Evolutionary conservation across 2,888 invertebrate species (phyloP), one percentile per base, ranked within the genome.

Genomic region (Mythimna albipuncta): DNA sequence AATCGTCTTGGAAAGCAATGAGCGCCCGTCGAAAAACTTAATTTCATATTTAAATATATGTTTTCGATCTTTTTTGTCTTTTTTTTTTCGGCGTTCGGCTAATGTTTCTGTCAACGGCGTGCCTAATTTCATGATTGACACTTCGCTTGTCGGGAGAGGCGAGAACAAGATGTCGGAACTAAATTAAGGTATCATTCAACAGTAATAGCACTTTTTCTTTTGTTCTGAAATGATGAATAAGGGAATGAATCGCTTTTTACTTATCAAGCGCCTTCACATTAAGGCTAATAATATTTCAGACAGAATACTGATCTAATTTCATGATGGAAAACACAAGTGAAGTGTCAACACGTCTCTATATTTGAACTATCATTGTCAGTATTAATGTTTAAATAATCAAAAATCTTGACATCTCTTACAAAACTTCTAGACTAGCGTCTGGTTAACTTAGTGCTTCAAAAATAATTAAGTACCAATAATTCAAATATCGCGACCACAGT

Each of bases 31-130:
- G 91, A 93, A 95, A 94, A 94, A 94, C 94, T 95, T 93, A 95
- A 95, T 95, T 94, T 91, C 92, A 90, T 91, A 93, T 95, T 94
- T 94, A 94, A 94, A 95, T 94, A 94, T 93, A 93, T 92, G 91
- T 91, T 93, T 93, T 93, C 87, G 88, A 87, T 75, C 89, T 87
- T 90, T 47, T 90, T 89, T 87, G 87, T 75, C 81, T 81, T 84
- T 84, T 81, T 26, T 86, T 86, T 82, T 85, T 79, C 75, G 83
- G 69, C 79, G 82, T 69, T 82, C 84, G 74, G 84, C 83, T 86
- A 86, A 85, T 85, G 81, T 85, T 81, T 76, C 84, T 86, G 86
- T 84, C 86, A 85, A 79, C 81, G 75, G 85, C 77, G 75, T 86
- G 72, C 69, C 83, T 86, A 87, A 87, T 83, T 85, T 83, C 68